Conservation (phyloP, 2,797 vertebrate species). For the Propithecus perrieri region DNA sequence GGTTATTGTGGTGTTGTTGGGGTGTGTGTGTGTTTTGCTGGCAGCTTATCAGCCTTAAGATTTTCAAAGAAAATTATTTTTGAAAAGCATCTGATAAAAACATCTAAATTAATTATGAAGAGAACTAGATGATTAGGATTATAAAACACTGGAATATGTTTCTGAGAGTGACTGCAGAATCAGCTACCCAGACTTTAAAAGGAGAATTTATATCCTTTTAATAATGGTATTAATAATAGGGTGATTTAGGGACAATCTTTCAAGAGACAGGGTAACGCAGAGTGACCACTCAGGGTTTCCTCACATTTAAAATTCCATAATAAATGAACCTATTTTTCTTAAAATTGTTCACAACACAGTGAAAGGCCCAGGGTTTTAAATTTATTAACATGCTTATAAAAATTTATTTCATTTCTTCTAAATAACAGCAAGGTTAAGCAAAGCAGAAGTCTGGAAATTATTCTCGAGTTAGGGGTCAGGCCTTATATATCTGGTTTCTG, state of each 20-base stretch:
- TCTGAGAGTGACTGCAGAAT: background rate
- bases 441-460: background rate
- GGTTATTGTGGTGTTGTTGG: background rate
- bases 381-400: background rate
- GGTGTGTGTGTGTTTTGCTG: background rate
- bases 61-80: slow-evolving; percentile 8
- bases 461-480: background rate
- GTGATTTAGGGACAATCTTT: background rate
- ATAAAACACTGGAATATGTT: background rate
- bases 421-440: slow-evolving; percentile 1
- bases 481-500: background rate
- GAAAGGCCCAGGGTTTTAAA: background rate
- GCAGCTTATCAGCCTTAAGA: background rate
- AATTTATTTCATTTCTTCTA: slow-evolving; percentile 21
- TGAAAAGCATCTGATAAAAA: slow-evolving; percentile 11
- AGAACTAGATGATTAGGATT: background rate
- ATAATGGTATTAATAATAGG: background rate
- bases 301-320: background rate
- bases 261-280: background rate
- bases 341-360: background rate
- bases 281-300: background rate
- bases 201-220: background rate
- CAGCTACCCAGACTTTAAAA: background rate
- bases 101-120: background rate
- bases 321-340: background rate